Conservation (phyloP, 2,888 invertebrate species). For the Auanema freiburgensis region DNA sequence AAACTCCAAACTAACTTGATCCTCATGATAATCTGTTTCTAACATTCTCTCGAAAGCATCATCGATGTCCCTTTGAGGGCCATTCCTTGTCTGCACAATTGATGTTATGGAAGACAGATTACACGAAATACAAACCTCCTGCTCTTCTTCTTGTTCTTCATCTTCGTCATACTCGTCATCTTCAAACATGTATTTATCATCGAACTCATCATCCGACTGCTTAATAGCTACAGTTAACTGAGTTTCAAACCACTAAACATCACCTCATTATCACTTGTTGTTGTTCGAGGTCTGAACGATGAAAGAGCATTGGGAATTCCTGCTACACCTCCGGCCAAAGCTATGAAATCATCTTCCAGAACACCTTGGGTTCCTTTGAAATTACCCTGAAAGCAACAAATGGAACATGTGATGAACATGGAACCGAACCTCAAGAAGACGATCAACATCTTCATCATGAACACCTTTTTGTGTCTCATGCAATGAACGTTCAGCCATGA, state of each 20-base stretch:
- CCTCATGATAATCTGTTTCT: constrained; percentile 42
- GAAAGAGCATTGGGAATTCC: too few relatives aligned
- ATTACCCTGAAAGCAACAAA: constrained; percentile 67
- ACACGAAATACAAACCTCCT: constrained; percentile 13
- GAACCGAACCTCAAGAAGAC: constrained; percentile 1
- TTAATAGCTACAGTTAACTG: constrained; percentile 5
- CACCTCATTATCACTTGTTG: too few relatives aligned
- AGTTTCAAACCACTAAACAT: too few relatives aligned
- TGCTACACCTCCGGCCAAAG: constrained; percentile 73
- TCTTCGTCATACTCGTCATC: constrained; percentile 38
- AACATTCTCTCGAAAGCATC: constrained; percentile 41
- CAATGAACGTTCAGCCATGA: too few relatives aligned
- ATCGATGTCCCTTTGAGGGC: constrained; percentile 38
- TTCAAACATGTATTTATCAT: constrained; percentile 20
- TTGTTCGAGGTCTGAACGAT: too few relatives aligned
- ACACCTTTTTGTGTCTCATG: too few relatives aligned
- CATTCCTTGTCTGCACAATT: too few relatives aligned
- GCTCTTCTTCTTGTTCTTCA: constrained; percentile 41
- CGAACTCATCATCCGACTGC: constrained; percentile 8
- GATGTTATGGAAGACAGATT: too few relatives aligned
- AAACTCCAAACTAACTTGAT: constrained; percentile 29
- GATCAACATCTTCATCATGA: neutral
- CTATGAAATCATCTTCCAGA: constrained; percentile 89
- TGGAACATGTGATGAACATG: too few relatives aligned
- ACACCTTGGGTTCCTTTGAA: constrained; percentile 80